Base-by-base conservation (phyloP, 2,888 invertebrate genomes). In the Oligia strigilis region DNA sequence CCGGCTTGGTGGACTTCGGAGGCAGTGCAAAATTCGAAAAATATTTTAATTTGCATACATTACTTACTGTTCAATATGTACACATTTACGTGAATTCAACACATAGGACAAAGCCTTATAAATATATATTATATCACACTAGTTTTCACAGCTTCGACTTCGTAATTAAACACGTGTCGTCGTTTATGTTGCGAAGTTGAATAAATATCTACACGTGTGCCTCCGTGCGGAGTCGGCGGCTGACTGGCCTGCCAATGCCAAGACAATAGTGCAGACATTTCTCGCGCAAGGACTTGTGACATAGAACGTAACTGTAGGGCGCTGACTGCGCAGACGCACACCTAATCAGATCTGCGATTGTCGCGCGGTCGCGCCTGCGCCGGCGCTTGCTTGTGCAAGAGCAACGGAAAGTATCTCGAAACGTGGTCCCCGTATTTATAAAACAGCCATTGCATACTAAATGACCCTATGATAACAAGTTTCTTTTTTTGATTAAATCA, bases 271-370 rank as follows among this genome's bases (percentile, higher is more conserved):
- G 89, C 71, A 84, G 88, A 88, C 87, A 87, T 87, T 90, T 90
- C 87, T 88, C 86, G 81, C 91, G 91, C 92, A 94, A 95, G 94
- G 94, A 94, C 94, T 93, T 93, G 92, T 93, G 92, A 93, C 93
- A 93, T 91, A 93, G 89, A 91, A 92, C 92, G 91, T 92, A 92
- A 91, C 91, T 91, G 86, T 86, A 91, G 90, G 91, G 88, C 91
- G 87, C 83, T 84, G 78, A 72, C 75, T 86, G 86, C 82, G 80
- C 55, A 80, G 82, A 86, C 90, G 84, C 86, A 85, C 77, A 80
- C 71, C 79, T 86, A 86, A 87, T 86, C 81, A 67, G 67, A 80
- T 80, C 81, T 78, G 77, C 78, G 75, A 73, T 66, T 77, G 84
- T 81, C 84, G 78, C 78, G 62, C 40, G 36, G 74, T 70, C 49